Base-by-base conservation (phyloP, 2,797 vertebrate genomes). In the Calcarius lapponicus region DNA sequence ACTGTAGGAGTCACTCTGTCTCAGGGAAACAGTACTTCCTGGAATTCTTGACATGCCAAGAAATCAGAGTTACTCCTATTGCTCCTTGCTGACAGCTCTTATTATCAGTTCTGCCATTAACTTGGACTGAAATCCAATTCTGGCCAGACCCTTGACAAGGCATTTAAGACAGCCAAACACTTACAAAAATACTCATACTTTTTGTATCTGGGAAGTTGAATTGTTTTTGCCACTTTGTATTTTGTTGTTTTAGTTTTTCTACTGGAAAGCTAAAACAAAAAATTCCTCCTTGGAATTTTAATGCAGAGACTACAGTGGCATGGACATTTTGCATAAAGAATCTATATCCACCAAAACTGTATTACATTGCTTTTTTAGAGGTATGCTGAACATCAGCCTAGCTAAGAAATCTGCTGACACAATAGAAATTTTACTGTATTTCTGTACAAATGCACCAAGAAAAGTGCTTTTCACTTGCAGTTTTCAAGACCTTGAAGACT, bases 51-150 rank as follows among this genome's bases (percentile, higher is more conserved):
- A 61, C 76, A 54, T 65, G 62, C 50, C 71, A 85, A 80, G 67
- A 57, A 92, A 74, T 81, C 67, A 57, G 56, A 18, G 22, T 78
- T 88, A 79, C 80, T 87, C 74, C 38, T 83, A 73, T 13, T 74
- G 61, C 47, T 93, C 65, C 65, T 74, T 73, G 53, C 61, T 88
- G 67, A 93, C 72, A 95, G 47, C 28, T 91, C 74, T 70, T 90
- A 79, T 88, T 79, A 92, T 64, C 85, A 69, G 51, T 58, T 85
- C 61, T 72, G 75, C 47, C 80, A 83, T 62, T 83, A 84, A 65
- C 58, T 43, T 34, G 8, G 76, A 72, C 62, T 74, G 24, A 89
- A 94, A 94, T 79, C 54, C 87, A 91, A 40, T 92, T 62, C 75
- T 83, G 88, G 66, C 58, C 61, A 83, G 36, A 58, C 76, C 50